phyloP scores from a whole-genome alignment of 1,140 invertebrate species.

The Colletes gigas region DNA sequence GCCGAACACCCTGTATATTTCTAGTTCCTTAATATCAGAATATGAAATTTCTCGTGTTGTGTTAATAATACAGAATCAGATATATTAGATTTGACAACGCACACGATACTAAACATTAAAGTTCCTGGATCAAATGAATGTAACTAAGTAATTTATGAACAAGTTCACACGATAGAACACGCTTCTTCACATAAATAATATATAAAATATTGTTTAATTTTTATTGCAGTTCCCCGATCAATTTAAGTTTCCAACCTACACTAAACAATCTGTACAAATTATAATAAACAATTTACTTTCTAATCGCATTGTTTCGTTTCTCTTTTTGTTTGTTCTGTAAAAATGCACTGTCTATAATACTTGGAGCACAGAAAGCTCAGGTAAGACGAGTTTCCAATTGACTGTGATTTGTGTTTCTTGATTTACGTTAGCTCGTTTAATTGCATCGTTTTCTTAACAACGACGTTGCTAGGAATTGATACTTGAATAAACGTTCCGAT shows the following conservation, averaged over 20 bases:
- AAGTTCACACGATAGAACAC: not conserved
- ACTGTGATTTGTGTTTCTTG: not conserved
- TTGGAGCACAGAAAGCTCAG: conserved; percentile 42
- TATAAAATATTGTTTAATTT: not conserved
- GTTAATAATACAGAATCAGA: not conserved
- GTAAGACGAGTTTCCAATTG: conserved; percentile 36
- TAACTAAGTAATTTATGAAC: not conserved
- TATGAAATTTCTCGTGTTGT: not conserved
- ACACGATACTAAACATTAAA: not conserved
- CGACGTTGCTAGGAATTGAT: no score
- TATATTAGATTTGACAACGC: conserved; percentile 1
- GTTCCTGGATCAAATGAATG: not conserved
- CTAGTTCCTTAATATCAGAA: not conserved
- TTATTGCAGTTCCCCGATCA: not conserved
- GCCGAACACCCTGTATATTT: not conserved
- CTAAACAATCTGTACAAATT: not conserved
- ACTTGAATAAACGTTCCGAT: conserved; percentile 17
- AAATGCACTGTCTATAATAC: conserved; percentile 27
- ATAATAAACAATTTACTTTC: conserved; percentile 25
- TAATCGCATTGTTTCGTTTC: conserved; percentile 19
- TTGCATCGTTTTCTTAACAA: not conserved
- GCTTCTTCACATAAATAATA: not conserved
- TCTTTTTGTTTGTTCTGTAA: conserved; percentile 22
- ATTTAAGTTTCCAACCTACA: not conserved
- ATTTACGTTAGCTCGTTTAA: not conserved